A percentile compares a stretch with the other conserved stretches of the same genome.
These are phyloP conservation scores for Loripinus fragilis DNA, from an alignment of 2,888 invertebrate species.

Conservation along the genomic window DNA sequence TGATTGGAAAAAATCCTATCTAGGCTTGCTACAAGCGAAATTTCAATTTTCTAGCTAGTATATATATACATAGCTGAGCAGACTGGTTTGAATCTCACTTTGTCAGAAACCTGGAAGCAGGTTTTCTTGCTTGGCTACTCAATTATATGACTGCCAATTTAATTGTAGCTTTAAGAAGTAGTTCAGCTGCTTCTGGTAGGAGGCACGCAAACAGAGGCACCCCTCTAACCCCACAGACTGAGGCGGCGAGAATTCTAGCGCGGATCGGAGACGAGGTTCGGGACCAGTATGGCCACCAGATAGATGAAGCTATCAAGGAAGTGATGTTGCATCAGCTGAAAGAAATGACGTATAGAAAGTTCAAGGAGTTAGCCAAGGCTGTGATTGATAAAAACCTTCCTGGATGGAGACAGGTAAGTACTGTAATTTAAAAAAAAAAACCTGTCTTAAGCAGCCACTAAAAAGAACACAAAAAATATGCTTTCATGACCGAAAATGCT, in stretches of 20 bases:
- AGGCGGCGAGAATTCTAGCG: slow-evolving; percentile 68
- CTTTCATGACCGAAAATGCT: too few species aligned
- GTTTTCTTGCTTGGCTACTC: too few species aligned
- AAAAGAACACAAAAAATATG: too few species aligned
- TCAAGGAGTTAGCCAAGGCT: slow-evolving; percentile 59
- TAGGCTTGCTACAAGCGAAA: too few species aligned
- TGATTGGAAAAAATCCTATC: too few species aligned
- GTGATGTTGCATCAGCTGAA: slow-evolving; percentile 38
- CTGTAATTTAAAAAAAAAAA: too few species aligned
- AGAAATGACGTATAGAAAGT: slow-evolving; percentile 63
- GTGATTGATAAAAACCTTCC: slow-evolving; percentile 60
- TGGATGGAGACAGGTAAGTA: slow-evolving; percentile 68
- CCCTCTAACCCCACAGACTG: slow-evolving; percentile 65
- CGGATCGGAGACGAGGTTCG: slow-evolving; percentile 67
- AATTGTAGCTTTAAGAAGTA: slow-evolving; percentile 11
- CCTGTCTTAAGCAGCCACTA: too few species aligned
- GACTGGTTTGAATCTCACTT: too few species aligned
- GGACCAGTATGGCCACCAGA: slow-evolving; percentile 58
- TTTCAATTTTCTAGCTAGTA: too few species aligned
- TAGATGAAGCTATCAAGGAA: slow-evolving; percentile 51
- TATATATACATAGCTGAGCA: too few species aligned
- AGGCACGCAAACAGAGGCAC: slow-evolving; percentile 12
- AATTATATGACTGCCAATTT: too few species aligned
- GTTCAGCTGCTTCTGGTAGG: slow-evolving; percentile 15
- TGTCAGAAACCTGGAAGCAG: too few species aligned